These are phyloP conservation scores for Clarias gariepinus DNA, from an alignment of 2,113 vertebrate species.

Conservation along the genomic window DNA sequence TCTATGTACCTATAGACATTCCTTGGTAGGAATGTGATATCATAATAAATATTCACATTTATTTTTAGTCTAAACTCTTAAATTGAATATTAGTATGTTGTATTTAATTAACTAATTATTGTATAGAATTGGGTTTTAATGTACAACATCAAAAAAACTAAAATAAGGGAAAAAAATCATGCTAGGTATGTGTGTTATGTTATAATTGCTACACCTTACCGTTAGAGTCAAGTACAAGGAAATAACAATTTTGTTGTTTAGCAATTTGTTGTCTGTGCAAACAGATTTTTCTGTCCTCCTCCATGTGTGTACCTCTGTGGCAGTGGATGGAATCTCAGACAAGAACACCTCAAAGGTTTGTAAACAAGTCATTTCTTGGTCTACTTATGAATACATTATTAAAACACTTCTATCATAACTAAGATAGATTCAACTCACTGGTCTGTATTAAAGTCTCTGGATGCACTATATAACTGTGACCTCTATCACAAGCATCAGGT, in stretches of 20 bases:
- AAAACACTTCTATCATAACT: neutral
- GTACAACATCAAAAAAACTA: neutral
- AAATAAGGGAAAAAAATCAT: neutral
- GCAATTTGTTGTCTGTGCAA: neutral
- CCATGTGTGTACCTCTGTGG: constrained; percentile 91
- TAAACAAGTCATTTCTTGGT: neutral
- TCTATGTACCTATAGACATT: neutral
- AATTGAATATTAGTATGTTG: neutral
- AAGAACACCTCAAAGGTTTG: constrained; percentile 83
- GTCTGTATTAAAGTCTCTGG: neutral
- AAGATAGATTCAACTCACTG: neutral
- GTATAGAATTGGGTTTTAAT: constrained; percentile 11
- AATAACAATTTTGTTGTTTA: neutral
- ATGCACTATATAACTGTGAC: neutral
- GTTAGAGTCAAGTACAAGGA: neutral
- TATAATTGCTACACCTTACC: neutral
- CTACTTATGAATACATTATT: neutral
- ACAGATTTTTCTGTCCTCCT: constrained; percentile 94
- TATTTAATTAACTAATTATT: neutral
- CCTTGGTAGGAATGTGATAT: neutral
- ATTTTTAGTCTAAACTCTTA: neutral
- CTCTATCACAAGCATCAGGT: constrained; percentile 67
- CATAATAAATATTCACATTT: neutral
- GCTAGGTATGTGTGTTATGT: neutral
- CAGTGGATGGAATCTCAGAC: constrained; percentile 84